Evolutionary conservation across 2,888 invertebrate genomes (phyloP), one percentile per base, ranked within the genome.

Genomic region (Orthonevra nobilis): DNA sequence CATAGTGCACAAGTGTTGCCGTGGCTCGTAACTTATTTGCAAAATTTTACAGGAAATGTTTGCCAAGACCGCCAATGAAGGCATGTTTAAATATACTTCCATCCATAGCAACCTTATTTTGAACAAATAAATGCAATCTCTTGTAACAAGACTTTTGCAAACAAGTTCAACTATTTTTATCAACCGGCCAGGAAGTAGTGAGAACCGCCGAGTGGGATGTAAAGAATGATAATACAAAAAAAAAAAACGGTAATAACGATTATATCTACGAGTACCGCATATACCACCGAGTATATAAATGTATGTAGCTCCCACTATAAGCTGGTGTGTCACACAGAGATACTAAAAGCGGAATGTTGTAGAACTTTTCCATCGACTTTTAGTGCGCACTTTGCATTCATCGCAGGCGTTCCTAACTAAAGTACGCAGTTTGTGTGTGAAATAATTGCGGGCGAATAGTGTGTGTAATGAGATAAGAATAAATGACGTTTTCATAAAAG

Each of bases 361-460:
- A 66, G 70, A 77, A 77, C 77, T 66, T 77, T 72, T 77, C 70
- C 64, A 60, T 64, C 64, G 70, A 60, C 26, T 70, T 69, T 77
- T 77, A 77, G 77, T 77, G 77, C 77, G 77, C 77, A 77, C 60
- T 77, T 77, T 77, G 70, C 70, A 77, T 77, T 72, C 64, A 72
- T 50, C 42, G 70, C 64, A 77, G 48, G 46, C 70, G 77, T 72
- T 72, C 46, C 64, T 42, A 64, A 77, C 60, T 60, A 40, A 52
- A 64, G 44, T 66, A 77, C 70, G 64, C 70, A 77, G 60, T 54
- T 66, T 64, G 40, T 72, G 30, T 52, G 26, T 9, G 23, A 30
- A 64, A 64, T 60, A 54, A 40, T 14, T 36, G 28, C 19, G 26
- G 48, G 23, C 63, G 50, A 32, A 36, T 56, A 63, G 28, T 52